These are phyloP conservation scores for Agrilus planipennis DNA, from an alignment of 1,140 invertebrate genomes.

Conservation along the genomic window DNA sequence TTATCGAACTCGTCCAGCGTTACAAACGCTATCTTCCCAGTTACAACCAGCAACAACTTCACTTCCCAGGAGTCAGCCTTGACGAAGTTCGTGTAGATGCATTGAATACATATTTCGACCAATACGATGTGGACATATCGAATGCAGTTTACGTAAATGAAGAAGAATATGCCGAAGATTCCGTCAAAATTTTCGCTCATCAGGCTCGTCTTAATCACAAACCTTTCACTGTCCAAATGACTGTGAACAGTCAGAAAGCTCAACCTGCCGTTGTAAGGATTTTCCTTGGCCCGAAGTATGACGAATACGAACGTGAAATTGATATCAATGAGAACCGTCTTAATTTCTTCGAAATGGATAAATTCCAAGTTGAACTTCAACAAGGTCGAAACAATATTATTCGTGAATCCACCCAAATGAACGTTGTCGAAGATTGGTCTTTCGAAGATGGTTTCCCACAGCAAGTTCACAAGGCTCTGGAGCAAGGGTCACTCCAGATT, in stretches of 20 bases:
- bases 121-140: conserved; percentile 52
- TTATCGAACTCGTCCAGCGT: conserved; percentile 37
- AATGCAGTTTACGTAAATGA: conserved; percentile 43
- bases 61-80: conserved; percentile 47
- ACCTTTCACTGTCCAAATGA: conserved; percentile 48
- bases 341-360: conserved; percentile 50
- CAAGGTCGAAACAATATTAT: too few species aligned
- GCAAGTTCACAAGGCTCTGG: too few species aligned
- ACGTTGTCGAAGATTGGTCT: too few species aligned
- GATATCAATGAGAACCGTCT: conserved; percentile 38
- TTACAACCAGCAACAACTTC: conserved; percentile 47
- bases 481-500: too few species aligned
- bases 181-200: conserved; percentile 34
- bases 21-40: conserved; percentile 31
- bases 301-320: conserved; percentile 39
- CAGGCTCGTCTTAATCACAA: conserved; percentile 45
- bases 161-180: conserved; percentile 16
- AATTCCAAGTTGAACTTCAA: conserved; percentile 27
- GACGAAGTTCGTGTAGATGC: conserved; percentile 48
- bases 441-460: too few species aligned
- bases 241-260: conserved; percentile 43
- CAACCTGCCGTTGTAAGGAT: conserved; percentile 44
- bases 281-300: conserved; percentile 58
- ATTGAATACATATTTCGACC: conserved; percentile 52
- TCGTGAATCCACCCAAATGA: too few species aligned